These are phyloP conservation scores for Oikopleura albicans DNA, from an alignment of 23 tunicate genomes.

Conservation along the genomic window DNA sequence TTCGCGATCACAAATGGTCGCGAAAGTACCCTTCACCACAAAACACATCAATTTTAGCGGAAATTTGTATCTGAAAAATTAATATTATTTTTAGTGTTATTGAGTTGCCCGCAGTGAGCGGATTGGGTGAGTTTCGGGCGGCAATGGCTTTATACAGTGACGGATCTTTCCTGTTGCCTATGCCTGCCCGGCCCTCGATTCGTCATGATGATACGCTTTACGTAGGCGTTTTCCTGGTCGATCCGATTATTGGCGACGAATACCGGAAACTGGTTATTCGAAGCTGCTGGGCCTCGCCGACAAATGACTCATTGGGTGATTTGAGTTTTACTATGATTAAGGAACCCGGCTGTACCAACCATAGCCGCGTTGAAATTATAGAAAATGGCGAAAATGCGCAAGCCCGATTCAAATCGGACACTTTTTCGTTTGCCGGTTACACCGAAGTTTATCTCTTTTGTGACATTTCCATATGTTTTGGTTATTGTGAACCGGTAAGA, in stretches of 20 bases:
- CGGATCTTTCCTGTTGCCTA: neutral
- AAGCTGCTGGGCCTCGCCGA: neutral
- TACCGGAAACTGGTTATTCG: neutral
- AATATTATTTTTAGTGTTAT: neutral
- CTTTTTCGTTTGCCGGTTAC: neutral
- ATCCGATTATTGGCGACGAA: neutral
- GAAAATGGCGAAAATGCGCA: neutral
- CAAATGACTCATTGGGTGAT: neutral
- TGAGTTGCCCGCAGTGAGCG: neutral
- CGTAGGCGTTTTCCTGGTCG: neutral
- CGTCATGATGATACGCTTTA: neutral
- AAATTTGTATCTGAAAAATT: neutral
- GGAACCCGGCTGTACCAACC: neutral
- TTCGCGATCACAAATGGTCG: no score
- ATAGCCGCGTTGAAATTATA: neutral
- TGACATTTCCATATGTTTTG: neutral
- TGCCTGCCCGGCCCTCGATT: neutral
- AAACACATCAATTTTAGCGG: no score
- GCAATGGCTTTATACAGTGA: neutral
- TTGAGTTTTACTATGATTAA: neutral
- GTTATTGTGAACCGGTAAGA: neutral
- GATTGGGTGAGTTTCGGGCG: neutral
- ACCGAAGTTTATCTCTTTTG: neutral
- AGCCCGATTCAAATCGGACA: neutral
- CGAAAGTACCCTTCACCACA: no score